A percentile compares a stretch with the other conserved stretches of the same genome.
These are phyloP conservation scores for Apus apus DNA, from an alignment of 2,113 vertebrate species.

Conservation along the genomic window DNA sequence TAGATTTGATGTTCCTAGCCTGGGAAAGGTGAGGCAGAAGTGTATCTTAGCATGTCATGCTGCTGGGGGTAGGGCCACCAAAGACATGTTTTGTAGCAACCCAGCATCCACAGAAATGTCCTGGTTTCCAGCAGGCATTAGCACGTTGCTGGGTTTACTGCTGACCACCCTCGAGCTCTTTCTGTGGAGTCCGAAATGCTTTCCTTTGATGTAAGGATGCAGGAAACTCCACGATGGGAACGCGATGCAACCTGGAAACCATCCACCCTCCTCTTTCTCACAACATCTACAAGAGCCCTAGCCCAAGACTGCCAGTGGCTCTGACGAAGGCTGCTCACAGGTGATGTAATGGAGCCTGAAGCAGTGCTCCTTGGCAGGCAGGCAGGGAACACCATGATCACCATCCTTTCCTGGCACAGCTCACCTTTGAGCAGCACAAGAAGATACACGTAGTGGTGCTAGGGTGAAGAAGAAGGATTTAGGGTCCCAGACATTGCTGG, in stretches of 20 bases:
- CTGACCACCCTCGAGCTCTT: not conserved
- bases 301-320: not conserved
- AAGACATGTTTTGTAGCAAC: not conserved
- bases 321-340: not conserved
- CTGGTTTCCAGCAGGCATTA: not conserved
- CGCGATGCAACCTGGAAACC: not conserved
- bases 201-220: not conserved
- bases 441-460: not conserved
- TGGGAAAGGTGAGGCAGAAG: not conserved
- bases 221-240: not conserved
- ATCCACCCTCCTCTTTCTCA: not conserved
- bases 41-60: not conserved
- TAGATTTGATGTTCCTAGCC: not conserved
- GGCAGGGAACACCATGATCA: not conserved
- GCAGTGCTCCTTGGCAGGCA: not conserved
- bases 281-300: not conserved
- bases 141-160: not conserved
- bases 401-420: not conserved
- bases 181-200: not conserved
- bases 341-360: not conserved
- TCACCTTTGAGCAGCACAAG: not conserved
- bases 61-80: not conserved
- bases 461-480: not conserved
- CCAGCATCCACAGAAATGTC: not conserved
- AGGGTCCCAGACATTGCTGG: not conserved